Percentiles rank a stretch among this genome's conserved stretches.
phyloP scores from a whole-genome alignment of 2,888 invertebrate species.

The Capitulum mitella region DNA sequence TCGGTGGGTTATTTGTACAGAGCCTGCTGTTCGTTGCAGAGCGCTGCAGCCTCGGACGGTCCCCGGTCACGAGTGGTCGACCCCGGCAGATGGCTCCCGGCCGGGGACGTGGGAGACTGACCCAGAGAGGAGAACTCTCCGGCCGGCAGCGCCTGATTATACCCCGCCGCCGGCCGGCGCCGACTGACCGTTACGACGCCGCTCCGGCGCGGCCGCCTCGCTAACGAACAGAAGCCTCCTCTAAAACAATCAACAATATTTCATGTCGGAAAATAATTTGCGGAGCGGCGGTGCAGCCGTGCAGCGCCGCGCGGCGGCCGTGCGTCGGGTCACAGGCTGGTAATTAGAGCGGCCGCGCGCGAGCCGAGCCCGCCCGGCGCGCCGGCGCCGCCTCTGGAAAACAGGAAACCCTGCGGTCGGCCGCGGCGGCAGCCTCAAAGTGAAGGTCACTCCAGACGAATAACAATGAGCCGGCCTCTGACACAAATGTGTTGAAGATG shows the following conservation, averaged over 20 bases:
- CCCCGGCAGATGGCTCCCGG: too few relatives aligned
- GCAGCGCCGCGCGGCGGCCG: background rate
- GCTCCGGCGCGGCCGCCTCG: background rate
- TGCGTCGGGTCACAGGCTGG: background rate
- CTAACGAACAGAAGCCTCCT: background rate
- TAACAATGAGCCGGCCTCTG: constrained; percentile 4
- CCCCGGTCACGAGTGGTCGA: too few relatives aligned
- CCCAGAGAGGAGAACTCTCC: background rate
- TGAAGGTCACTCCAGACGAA: background rate
- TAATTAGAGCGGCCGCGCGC: background rate
- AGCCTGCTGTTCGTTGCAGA: too few relatives aligned
- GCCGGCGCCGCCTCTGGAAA: background rate
- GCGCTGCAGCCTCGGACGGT: too few relatives aligned
- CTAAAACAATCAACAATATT: constrained; percentile 18
- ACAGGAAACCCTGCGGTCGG: constrained; percentile 19
- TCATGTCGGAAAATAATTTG: background rate
- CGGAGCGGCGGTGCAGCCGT: background rate
- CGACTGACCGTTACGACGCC: too few relatives aligned
- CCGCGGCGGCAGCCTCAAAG: constrained; percentile 6
- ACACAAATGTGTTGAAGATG: constrained; percentile 7
- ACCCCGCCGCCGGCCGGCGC: too few relatives aligned
- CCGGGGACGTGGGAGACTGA: background rate
- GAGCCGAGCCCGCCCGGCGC: background rate
- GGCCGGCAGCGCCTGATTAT: too few relatives aligned
- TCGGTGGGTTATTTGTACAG: too few relatives aligned